phyloP scores from a whole-genome alignment of 2,888 invertebrate species.

The Apamea monoglypha region DNA sequence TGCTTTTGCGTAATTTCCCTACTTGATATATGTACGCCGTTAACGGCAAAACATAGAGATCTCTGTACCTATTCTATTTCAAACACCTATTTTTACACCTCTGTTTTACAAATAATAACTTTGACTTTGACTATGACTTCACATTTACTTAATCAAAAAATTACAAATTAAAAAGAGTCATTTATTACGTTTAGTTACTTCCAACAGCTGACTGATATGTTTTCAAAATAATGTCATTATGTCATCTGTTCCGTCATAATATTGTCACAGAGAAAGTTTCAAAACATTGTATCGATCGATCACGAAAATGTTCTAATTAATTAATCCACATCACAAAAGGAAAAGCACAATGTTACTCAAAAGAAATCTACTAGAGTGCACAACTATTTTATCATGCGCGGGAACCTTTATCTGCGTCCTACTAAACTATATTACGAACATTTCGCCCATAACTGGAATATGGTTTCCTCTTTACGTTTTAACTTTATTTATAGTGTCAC shows the following conservation, averaged over 20 bases:
- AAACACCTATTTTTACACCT: too few relatives aligned
- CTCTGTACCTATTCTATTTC: too few relatives aligned
- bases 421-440: constrained; percentile 82
- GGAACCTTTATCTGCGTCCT: constrained; percentile 79
- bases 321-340: not conserved
- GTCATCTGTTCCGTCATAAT: constrained; percentile 7
- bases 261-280: constrained; percentile 20
- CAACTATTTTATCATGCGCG: constrained; percentile 78
- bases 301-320: constrained; percentile 20
- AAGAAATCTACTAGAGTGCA: constrained; percentile 81
- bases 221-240: constrained; percentile 5
- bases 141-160: too few relatives aligned
- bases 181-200: too few relatives aligned
- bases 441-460: constrained; percentile 83
- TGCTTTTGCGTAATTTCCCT: too few relatives aligned
- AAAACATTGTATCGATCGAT: constrained; percentile 51
- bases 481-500: constrained; percentile 82
- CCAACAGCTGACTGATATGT: not conserved
- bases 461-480: constrained; percentile 86
- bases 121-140: too few relatives aligned
- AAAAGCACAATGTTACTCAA: constrained; percentile 78
- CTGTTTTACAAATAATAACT: too few relatives aligned
- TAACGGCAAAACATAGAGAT: too few relatives aligned
- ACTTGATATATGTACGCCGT: too few relatives aligned
- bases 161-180: too few relatives aligned